Evolutionary conservation across 2,888 invertebrate genomes (phyloP).

Genomic region (Himalopsyche kuldschensis): DNA sequence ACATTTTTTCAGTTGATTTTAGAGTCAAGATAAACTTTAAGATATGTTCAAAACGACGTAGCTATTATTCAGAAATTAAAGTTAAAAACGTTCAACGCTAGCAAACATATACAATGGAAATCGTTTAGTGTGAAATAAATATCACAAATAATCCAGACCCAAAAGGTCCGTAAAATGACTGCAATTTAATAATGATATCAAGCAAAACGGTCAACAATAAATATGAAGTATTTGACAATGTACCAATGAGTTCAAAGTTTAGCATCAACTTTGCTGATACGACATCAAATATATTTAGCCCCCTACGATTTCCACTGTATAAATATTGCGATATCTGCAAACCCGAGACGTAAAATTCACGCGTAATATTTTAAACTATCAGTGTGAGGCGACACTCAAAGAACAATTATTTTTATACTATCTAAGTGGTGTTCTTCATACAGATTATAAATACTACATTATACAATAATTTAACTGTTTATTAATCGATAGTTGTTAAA

Average conservation of each 20-base stretch:
- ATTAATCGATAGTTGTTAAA: not conserved
- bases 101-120: not conserved
- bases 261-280: no score
- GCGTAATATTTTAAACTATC: not conserved
- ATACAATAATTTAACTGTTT: not conserved
- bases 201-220: no score
- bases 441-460: not conserved
- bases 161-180: no score
- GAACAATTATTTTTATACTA: not conserved
- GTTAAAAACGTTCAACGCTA: not conserved
- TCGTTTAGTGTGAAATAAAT: no score
- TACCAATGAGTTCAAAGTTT: no score
- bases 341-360: not conserved
- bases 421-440: not conserved
- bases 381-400: not conserved
- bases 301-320: no score
- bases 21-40: not conserved
- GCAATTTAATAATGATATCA: no score
- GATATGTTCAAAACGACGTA: not conserved
- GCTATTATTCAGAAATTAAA: not conserved
- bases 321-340: not conserved
- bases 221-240: no score
- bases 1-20: not conserved
- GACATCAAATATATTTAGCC: no score
- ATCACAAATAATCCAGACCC: no score